Base-by-base conservation (phyloP, 1,140 invertebrate species). In the Drosophila pallidifrons region DNA sequence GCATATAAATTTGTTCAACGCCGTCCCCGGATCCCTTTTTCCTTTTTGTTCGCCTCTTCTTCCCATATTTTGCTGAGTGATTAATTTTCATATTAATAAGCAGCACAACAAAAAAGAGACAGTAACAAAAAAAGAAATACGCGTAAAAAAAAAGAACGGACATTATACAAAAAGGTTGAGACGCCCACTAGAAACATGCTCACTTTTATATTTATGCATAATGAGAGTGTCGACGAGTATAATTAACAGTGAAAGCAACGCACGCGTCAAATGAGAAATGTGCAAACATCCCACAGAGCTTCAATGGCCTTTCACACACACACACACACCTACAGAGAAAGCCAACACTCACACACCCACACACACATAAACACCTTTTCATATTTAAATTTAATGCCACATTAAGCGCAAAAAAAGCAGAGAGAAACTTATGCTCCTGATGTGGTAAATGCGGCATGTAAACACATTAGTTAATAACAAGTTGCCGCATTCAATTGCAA, bases 1-100 rank as follows among this genome's bases (percentile, higher is more conserved):
- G 73, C 72, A 75, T 77, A 85, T 75, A 81, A 81, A 89, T 89
- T 85, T 63, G 58, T 59, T 65, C n/a, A 45, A 52, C 20, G 58
- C 38, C 20, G 10, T 6, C 25, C 35, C 15, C 13, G n/a, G 32
- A 32, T 38, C 35, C 35, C 35, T 2, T 8, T 25, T 25, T 3
- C 20, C 20, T 38, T 10, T 10, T 3, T 3, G 5, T 20, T 51
- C 49, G 43, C n/a, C 45, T 15, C 58, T 35, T 15, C 58, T 35
- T 60, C 15, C 45, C 52, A 16, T 38, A n/a, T 13, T 49, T n/a
- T 65, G 74, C 68, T 78, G 75, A 79, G 85, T 88, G 85, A 88
- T 88, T 88, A 88, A 88, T 85, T 88, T 88, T 89, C 70, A 85
- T 89, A 88, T 88, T 83, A 81, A 83, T 83, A 88, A 68, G 73